Evolutionary conservation across 2,888 invertebrate genomes (phyloP).

Genomic region (Eubasilissa splendida): DNA sequence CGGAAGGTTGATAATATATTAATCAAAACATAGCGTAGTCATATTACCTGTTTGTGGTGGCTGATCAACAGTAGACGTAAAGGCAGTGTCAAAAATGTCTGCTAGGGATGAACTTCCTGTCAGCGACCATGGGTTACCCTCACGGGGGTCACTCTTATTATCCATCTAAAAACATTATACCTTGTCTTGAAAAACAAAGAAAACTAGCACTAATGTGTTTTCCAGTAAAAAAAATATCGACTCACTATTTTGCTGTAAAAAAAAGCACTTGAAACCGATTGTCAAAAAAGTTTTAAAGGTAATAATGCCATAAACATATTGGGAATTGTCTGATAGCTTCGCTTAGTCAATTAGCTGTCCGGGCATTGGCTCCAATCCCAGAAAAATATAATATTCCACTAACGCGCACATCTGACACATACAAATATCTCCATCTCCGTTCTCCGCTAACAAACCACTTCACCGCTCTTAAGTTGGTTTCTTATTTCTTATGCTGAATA

Average conservation of each 20-base stretch:
- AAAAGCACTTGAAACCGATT: slow-evolving; percentile 24
- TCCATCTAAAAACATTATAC: slow-evolving; percentile 50
- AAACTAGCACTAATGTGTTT: slow-evolving; percentile 36
- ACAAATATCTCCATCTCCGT: slow-evolving; percentile 40
- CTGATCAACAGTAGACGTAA: slow-evolving; percentile 73
- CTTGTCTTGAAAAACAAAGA: slow-evolving; percentile 29
- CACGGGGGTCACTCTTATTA: slow-evolving; percentile 49
- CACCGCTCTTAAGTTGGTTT: slow-evolving; percentile 5
- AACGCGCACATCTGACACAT: slow-evolving; percentile 48
- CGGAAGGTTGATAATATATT: too few species aligned
- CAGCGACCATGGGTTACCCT: slow-evolving; percentile 44
- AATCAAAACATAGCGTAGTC: slow-evolving; percentile 5
- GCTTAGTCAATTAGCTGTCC: slow-evolving; percentile 22
- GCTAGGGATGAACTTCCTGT: slow-evolving; percentile 71
- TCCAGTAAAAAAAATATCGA: slow-evolving; percentile 36
- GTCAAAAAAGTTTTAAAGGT: slow-evolving; percentile 43
- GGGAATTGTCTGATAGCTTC: slow-evolving; percentile 1
- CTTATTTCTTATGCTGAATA: neutral
- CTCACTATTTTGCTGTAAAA: slow-evolving; percentile 38
- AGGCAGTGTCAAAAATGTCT: slow-evolving; percentile 77
- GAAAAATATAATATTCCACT: slow-evolving; percentile 38
- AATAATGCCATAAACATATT: slow-evolving; percentile 29
- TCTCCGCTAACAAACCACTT: slow-evolving; percentile 25
- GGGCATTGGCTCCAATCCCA: slow-evolving; percentile 9
- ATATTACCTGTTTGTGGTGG: slow-evolving; percentile 59